A percentile compares a stretch with the other conserved stretches of the same genome.
These are phyloP conservation scores for Cantharis nigra DNA, from an alignment of 2,888 invertebrate genomes.

Conservation along the genomic window DNA sequence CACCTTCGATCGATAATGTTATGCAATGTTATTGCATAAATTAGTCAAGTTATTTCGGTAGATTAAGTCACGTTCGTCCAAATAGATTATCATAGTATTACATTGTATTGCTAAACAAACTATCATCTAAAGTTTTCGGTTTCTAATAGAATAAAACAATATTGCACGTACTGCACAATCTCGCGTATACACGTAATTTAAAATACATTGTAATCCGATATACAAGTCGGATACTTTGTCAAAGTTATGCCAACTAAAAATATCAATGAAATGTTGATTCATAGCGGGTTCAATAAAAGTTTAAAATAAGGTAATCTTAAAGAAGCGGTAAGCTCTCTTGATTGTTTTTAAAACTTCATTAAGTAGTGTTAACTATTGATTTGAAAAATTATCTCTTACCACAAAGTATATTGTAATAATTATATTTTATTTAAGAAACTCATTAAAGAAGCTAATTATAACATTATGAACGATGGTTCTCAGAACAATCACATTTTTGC, in stretches of 20 bases:
- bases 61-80: neutral
- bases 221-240: no score
- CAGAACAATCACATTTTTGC: neutral
- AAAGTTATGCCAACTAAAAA: neutral
- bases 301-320: neutral
- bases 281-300: neutral
- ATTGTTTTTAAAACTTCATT: neutral
- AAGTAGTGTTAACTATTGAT: neutral
- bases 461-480: neutral
- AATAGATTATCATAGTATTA: neutral
- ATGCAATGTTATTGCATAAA: neutral
- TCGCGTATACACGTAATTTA: neutral
- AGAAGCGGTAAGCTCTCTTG: neutral
- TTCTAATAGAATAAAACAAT: neutral
- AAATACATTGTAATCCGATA: neutral
- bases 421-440: neutral
- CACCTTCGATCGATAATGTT: neutral
- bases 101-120: neutral
- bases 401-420: neutral
- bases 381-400: neutral
- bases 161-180: neutral
- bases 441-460: neutral
- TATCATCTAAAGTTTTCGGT: neutral
- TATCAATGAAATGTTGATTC: neutral
- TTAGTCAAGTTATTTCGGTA: neutral